Base-by-base conservation (phyloP, 2,888 invertebrate genomes). In the Drosophila mercatorum region DNA sequence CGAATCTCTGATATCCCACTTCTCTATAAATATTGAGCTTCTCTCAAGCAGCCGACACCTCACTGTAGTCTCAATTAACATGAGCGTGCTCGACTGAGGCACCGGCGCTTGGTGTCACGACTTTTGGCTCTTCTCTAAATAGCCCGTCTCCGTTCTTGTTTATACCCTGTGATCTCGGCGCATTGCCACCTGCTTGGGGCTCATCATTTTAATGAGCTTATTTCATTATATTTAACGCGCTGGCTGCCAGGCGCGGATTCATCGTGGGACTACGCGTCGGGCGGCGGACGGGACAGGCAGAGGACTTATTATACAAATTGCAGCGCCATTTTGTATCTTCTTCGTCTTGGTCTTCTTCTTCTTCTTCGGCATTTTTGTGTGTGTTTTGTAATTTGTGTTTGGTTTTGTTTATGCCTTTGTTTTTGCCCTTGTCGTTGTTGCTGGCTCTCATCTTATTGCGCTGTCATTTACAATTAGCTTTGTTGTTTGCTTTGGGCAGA, bases 161-260 rank as follows among this genome's bases (percentile, higher is more conserved):
- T 22, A 31, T 41, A 38, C 49, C 31, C 49, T 49, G 49, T 46
- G 34, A 65, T 31, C 51, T 14, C 17, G 46, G 31, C 31, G 8
- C 22, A 38, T 7, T 28, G 44, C 38, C 58, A 61, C 61, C 63
- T 63, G 47, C 47, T 43, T 26, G 53, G 64, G 67, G 58, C 80
- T 82, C 74, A 84, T 88, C 79, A 81, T 81, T 88, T 88, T 88
- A 84, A 84, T 84, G 84, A 88, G 84, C 88, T 84, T 85, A 84
- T 85, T 85, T 84, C 81, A 84, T 85, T 84, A 88, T 78, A 68
- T 71, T 78, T 80, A 80, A 75, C 80, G 78, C 77, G 58, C 63
- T 52, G 56, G 36, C 47, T 51, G 31, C 53, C 63, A 43, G 22
- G 22, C 43, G 59, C 47, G 40, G 36, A 34, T 40, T 65, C 68